Evolutionary conservation across 2,888 invertebrate genomes (phyloP).

Genomic region (Epistrophe grossulariae): DNA sequence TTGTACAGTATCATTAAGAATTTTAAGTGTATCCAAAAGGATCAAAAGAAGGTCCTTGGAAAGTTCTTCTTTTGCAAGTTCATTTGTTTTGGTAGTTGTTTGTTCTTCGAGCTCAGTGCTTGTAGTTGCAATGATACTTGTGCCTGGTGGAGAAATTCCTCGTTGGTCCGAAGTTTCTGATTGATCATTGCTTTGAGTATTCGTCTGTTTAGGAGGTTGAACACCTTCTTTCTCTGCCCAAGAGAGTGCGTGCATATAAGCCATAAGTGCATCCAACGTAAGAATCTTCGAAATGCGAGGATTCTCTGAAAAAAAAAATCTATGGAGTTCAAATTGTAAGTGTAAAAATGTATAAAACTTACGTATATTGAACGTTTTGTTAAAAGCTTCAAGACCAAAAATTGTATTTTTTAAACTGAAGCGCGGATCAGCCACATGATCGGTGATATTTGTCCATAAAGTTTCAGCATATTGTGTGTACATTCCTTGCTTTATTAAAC

Average conservation of each 20-base stretch:
- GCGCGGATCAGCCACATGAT: slow-evolving; percentile 82
- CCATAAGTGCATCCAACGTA: slow-evolving; percentile 81
- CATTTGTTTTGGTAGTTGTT: slow-evolving; percentile 33
- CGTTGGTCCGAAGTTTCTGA: slow-evolving; percentile 58
- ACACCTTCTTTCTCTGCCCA: slow-evolving; percentile 82
- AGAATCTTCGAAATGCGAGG: slow-evolving; percentile 83
- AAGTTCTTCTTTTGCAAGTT: slow-evolving; percentile 75
- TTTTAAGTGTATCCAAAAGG: slow-evolving; percentile 80
- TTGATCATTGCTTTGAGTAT: slow-evolving; percentile 77
- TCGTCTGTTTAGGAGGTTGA: slow-evolving; percentile 77
- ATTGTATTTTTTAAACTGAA: slow-evolving; percentile 82
- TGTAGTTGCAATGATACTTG: slow-evolving; percentile 69
- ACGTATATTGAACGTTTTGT: slow-evolving; percentile 81
- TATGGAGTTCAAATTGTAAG: background rate
- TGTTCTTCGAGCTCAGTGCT: slow-evolving; percentile 77
- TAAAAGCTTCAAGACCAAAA: slow-evolving; percentile 82
- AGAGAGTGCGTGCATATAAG: slow-evolving; percentile 82
- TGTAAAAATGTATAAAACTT: slow-evolving; percentile 56
- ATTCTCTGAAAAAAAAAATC: slow-evolving; percentile 76
- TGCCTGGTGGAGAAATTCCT: slow-evolving; percentile 32
- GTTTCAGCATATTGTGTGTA: slow-evolving; percentile 89
- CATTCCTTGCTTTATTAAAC: slow-evolving; percentile 94
- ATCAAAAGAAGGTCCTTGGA: slow-evolving; percentile 80
- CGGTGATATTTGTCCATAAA: slow-evolving; percentile 82
- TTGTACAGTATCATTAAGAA: slow-evolving; percentile 80